Evolutionary conservation across 2,888 invertebrate species (phyloP).

Genomic region (Drosophila neotestacea): DNA sequence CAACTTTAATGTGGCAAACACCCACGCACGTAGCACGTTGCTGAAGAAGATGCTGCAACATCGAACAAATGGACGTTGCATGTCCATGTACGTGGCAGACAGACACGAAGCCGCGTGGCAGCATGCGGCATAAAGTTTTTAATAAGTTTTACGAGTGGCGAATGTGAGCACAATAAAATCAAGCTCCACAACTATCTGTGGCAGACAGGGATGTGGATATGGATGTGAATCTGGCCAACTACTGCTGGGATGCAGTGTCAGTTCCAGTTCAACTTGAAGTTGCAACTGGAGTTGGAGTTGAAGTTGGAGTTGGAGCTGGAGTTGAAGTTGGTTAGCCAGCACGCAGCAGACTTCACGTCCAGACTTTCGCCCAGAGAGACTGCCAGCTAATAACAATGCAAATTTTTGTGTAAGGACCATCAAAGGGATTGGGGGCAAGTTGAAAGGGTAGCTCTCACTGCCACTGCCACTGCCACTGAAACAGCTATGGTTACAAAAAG

Average conservation of each 20-base stretch:
- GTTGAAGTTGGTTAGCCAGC: conserved; percentile 30
- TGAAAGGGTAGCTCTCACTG: conserved; percentile 29
- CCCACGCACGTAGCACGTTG: conserved; percentile 64
- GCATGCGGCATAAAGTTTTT: conserved; percentile 73
- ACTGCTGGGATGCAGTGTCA: conserved; percentile 7
- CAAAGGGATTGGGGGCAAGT: conserved; percentile 7
- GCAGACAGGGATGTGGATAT: conserved; percentile 24
- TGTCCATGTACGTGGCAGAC: conserved; percentile 31
- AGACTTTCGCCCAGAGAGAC: conserved; percentile 23
- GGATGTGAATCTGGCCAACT: conserved; percentile 22
- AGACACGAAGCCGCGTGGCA: conserved; percentile 35
- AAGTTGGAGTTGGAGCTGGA: conserved; percentile 19
- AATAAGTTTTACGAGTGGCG: conserved; percentile 81
- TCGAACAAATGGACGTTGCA: conserved; percentile 35
- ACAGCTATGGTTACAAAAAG: conserved; percentile 29
- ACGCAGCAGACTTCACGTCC: conserved; percentile 43
- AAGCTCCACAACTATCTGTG: conserved; percentile 62
- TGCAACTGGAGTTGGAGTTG: conserved; percentile 5
- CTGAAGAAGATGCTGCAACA: conserved; percentile 13
- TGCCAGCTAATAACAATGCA: conserved; percentile 76
- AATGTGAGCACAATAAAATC: conserved; percentile 80
- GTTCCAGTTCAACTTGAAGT: conserved; percentile 20
- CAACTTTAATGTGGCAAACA: conserved; percentile 51
- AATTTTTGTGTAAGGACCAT: conserved; percentile 50
- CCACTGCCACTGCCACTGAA: conserved; percentile 36